Conservation (phyloP, 2,888 invertebrate genomes). For the Parochlus steinenii region DNA sequence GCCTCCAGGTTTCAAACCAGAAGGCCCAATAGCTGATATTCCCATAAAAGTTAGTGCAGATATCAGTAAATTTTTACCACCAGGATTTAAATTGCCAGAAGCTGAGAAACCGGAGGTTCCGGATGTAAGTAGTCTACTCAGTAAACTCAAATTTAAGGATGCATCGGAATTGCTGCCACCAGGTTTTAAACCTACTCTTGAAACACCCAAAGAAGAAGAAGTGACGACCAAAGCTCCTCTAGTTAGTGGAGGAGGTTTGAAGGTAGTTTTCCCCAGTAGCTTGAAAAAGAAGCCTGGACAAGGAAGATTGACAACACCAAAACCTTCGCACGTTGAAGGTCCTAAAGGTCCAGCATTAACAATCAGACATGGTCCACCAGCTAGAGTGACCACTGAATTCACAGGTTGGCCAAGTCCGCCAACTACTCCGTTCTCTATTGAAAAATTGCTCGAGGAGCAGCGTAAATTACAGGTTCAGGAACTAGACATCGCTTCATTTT, state of each 20-base stretch:
- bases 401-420: slow-evolving; percentile 84
- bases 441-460: slow-evolving; percentile 53
- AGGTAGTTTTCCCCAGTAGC: slow-evolving; percentile 60
- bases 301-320: slow-evolving; percentile 42
- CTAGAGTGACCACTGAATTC: slow-evolving; percentile 71
- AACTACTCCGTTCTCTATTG: slow-evolving; percentile 71
- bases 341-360: slow-evolving; percentile 40
- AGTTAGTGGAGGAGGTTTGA: slow-evolving; percentile 33
- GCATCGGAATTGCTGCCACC: slow-evolving; percentile 35
- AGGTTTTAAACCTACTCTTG: slow-evolving; percentile 32
- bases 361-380: slow-evolving; percentile 74
- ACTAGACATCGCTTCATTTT: slow-evolving; percentile 32
- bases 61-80: slow-evolving; percentile 37
- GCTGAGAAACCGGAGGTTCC: slow-evolving; percentile 19
- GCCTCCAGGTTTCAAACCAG: slow-evolving; percentile 40
- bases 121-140: slow-evolving; percentile 19
- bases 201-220: neutral
- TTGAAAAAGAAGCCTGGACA: slow-evolving; percentile 42
- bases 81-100: slow-evolving; percentile 37
- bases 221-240: slow-evolving; percentile 31
- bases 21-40: slow-evolving; percentile 12
- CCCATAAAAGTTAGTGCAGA: slow-evolving; percentile 10
- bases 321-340: slow-evolving; percentile 29
- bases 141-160: slow-evolving; percentile 26
- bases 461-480: slow-evolving; percentile 45